Conservation (phyloP, 1,140 invertebrate genomes). For the Brachystomella parvula region DNA sequence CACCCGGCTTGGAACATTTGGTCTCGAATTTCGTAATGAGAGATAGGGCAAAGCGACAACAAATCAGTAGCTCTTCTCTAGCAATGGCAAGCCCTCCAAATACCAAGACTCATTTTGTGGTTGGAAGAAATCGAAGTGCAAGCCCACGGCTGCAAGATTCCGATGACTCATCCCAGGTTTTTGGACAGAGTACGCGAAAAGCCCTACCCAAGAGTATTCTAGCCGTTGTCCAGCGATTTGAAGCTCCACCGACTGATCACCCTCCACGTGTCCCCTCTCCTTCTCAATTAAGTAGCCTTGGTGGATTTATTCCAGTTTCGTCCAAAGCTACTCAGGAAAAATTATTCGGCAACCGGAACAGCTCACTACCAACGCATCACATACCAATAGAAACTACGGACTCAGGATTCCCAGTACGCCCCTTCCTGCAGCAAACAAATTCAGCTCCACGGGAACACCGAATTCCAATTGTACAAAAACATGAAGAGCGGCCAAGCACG, state of each 20-base stretch:
- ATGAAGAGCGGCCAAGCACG: neutral
- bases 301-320: neutral
- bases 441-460: constrained; percentile 2
- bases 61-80: neutral
- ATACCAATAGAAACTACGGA: neutral
- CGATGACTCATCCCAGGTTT: neutral
- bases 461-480: constrained; percentile 8
- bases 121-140: neutral
- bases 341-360: neutral
- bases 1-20: constrained; percentile 32
- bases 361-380: neutral
- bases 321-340: neutral
- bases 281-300: neutral
- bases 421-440: neutral
- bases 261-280: neutral
- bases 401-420: neutral
- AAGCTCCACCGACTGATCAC: constrained; percentile 8
- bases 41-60: constrained; percentile 31
- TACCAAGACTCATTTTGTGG: neutral
- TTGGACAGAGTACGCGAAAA: constrained; percentile 16
- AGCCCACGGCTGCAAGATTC: neutral
- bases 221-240: constrained; percentile 36
- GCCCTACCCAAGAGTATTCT: constrained; percentile 37
- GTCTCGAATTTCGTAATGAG: constrained; percentile 34
- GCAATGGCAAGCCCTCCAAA: constrained; percentile 5